These are phyloP conservation scores for Epirrhoe alternata DNA, from an alignment of 2,888 invertebrate species.

Conservation along the genomic window DNA sequence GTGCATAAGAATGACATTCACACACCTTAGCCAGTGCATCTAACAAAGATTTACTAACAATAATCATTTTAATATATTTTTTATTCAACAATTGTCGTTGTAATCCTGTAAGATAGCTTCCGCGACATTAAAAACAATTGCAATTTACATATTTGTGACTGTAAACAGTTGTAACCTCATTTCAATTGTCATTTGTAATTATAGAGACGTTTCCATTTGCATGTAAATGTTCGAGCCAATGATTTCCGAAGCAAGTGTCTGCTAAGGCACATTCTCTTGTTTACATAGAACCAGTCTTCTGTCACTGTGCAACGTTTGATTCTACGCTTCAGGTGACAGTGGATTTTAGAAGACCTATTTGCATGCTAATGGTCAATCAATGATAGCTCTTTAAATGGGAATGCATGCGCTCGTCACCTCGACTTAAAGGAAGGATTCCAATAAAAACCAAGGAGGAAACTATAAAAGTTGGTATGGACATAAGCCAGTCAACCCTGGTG, in stretches of 20 bases:
- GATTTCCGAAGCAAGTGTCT: constrained; percentile 12
- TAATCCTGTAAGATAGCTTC: constrained; percentile 6
- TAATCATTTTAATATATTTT: background rate
- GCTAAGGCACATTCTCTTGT: constrained; percentile 3
- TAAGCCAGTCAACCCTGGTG: constrained; percentile 1
- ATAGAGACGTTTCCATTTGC: constrained; percentile 17
- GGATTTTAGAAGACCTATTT: constrained; percentile 13
- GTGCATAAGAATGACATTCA: background rate
- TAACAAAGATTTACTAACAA: background rate
- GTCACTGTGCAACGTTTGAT: background rate
- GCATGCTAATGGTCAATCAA: constrained; percentile 27
- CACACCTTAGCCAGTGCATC: background rate
- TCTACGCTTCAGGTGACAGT: constrained; percentile 13
- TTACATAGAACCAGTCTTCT: background rate
- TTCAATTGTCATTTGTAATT: constrained; percentile 13
- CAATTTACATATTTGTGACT: constrained; percentile 13
- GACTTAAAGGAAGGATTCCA: constrained; percentile 26
- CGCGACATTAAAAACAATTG: constrained; percentile 9
- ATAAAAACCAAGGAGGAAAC: constrained; percentile 28
- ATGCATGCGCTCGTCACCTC: constrained; percentile 19
- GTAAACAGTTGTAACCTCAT: constrained; percentile 13
- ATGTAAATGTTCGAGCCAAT: constrained; percentile 12
- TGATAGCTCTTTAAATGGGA: constrained; percentile 27
- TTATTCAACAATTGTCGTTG: background rate
- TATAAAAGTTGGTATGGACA: background rate